Base-by-base conservation (phyloP, 2,113 vertebrate species). In the Indri indri region DNA sequence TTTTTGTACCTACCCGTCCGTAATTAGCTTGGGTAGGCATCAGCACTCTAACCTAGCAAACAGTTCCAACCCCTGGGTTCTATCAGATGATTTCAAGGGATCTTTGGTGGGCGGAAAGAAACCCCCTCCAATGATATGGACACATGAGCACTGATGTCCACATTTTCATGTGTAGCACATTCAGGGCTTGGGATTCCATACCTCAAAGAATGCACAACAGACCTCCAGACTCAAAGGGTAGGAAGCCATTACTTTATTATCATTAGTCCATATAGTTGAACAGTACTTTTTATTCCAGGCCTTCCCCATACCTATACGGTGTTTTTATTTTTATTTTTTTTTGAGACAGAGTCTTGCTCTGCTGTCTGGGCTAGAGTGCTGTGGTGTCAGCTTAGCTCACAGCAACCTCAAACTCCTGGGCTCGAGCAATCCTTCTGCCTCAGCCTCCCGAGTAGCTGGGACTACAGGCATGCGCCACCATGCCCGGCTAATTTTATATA, bases 211-310 rank as follows among this genome's bases (percentile, higher is more conserved):
- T 5, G 20, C 63, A 45, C 66, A 91, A 4, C 27, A 23, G 59
- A 54, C 12, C 40, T 18, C 54, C 23, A 22, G 65, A 66, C 93
- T 83, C 71, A 82, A 52, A 66, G 74, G 17, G 23, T 42, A 52
- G 85, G 40, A 95, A 93, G 16, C 12, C 34, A 59, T 45, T 77
- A 42, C 45, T 97, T 81, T 85, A 22, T 83, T 79, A 91, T 66
- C 61, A 45, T 73, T 57, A 88, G 59, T 30, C 23, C 34, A 14
- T 63, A 54, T 37, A 82, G 65, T 40, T 73, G 61, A 96, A 76
- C 4, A 65, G 54, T 27, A 34, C 17, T 84, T 80, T 95, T 96
- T 65, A 90, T 74, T 80, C 65, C 76, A 88, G 59, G 73, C 54
- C 27, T 80, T 79, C 27, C 40, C 22, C 34, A 8, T 74, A 81